Percentiles rank a stretch among this genome's conserved stretches.
phyloP scores from a whole-genome alignment of 64 coral and sea anemone species.

The Cladopsammia gracilis region DNA sequence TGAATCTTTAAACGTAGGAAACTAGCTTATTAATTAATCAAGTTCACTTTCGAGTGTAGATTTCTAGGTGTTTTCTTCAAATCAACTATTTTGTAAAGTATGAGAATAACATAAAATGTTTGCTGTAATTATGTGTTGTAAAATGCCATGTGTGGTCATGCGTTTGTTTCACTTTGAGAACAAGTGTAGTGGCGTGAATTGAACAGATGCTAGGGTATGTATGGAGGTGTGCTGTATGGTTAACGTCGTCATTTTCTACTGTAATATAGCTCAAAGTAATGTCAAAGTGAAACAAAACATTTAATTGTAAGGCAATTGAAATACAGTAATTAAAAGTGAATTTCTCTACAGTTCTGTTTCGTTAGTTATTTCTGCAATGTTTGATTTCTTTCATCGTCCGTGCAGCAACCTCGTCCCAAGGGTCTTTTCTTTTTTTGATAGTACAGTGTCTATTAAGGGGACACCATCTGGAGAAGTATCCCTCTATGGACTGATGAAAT shows the following conservation, averaged over 20 bases:
- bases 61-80: too few relatives aligned
- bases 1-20: not conserved
- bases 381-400: not conserved
- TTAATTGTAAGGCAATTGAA: not conserved
- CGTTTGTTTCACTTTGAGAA: not conserved
- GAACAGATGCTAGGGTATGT: not conserved
- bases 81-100: conserved; percentile 9
- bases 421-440: too few relatives aligned
- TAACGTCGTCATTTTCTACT: not conserved
- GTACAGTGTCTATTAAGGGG: too few relatives aligned
- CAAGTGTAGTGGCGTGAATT: not conserved
- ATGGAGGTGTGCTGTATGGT: not conserved
- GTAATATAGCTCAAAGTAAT: not conserved
- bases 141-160: not conserved
- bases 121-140: not conserved
- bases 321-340: not conserved
- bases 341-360: not conserved
- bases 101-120: not conserved
- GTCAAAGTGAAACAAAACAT: not conserved
- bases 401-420: too few relatives aligned
- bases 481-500: too few relatives aligned
- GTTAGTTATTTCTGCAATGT: not conserved
- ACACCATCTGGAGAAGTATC: too few relatives aligned
- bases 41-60: too few relatives aligned
- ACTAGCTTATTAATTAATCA: too few relatives aligned